These are phyloP conservation scores for Neopelma chrysocephalum DNA, from an alignment of 2,797 vertebrate genomes.

Conservation along the genomic window DNA sequence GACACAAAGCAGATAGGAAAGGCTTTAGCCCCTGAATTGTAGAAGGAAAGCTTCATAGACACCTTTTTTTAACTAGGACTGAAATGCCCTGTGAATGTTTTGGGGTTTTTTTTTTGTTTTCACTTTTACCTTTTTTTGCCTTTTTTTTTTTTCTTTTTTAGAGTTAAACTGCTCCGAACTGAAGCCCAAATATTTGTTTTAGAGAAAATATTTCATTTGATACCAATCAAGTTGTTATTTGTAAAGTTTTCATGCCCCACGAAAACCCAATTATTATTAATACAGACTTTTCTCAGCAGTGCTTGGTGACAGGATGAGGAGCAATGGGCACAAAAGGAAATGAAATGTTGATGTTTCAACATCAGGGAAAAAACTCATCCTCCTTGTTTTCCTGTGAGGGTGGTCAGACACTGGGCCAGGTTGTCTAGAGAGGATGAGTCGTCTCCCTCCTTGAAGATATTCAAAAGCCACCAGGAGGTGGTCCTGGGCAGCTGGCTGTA, in stretches of 20 bases:
- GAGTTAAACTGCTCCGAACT: neutral
- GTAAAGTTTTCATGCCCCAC: neutral
- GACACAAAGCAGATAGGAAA: neutral
- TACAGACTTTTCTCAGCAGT: neutral
- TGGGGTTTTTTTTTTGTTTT: neutral
- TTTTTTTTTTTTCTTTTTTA: neutral
- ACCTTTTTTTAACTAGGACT: neutral
- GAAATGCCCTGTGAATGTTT: neutral
- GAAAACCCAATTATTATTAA: neutral
- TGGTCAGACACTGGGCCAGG: neutral
- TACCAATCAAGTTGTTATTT: neutral
- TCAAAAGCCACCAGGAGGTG: neutral
- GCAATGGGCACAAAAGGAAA: neutral
- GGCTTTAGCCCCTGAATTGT: neutral
- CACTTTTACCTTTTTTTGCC: neutral
- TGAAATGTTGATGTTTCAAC: no score
- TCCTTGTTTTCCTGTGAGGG: neutral
- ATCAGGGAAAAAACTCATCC: fast-evolving
- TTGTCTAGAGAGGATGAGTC: neutral
- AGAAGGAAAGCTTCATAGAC: neutral
- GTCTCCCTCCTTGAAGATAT: neutral
- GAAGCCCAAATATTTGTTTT: neutral
- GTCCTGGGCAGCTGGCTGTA: neutral
- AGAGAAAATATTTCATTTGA: neutral
- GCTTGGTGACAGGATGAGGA: neutral